Evolutionary conservation across 37 sponge, comb jelly and placozoan genomes (phyloP), one percentile per base, ranked within the genome.

Genomic region (Chondrosia reniformis): DNA sequence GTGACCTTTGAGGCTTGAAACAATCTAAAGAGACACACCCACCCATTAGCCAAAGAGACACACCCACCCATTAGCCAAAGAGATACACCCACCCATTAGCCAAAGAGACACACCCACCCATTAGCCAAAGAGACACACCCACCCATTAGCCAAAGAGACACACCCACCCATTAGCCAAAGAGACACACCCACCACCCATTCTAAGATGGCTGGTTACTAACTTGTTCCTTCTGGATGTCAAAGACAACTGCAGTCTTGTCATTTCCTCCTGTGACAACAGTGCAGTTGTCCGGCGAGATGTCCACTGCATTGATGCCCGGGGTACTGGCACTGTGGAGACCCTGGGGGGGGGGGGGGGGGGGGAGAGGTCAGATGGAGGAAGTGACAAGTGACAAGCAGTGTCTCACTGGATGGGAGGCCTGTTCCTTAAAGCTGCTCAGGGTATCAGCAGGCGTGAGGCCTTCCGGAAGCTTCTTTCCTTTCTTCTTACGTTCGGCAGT

Each of bases 401-500:
- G 22, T 17, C 85, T 63, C 40, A 92, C 99, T 46, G 99, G 94
- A 66, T 96, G 99, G n/a, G 92, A 80, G 57, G 94, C 78, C n/a
- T 64, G 25, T 62, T 89, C 87, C 56, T 90, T 42, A 77, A 88
- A 99, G 33, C 63, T 84, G 37, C 78, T 79, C 49, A 99, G 90
- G 27, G 84, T 74, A 7, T 93, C 92, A 37, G 92, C 45, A 7
- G 84, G 38, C 22, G 81, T 82, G 30, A 99, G 86, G 2, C 90
- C 96, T 55, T 99, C 99, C 3, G 99, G 99, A 54, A 78, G 63
- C 67, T 91, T 96, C 85, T 96, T 99, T 33, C 99, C 96, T 67
- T 96, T 80, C 95, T 96, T 99, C 86, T 96, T 99, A 46, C 99
- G 81, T 41, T 92, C 94, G 36, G 99, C 88, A 17, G 99, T 99